Conservation (phyloP, 2,797 vertebrate genomes). For the Clarias fuscus region DNA sequence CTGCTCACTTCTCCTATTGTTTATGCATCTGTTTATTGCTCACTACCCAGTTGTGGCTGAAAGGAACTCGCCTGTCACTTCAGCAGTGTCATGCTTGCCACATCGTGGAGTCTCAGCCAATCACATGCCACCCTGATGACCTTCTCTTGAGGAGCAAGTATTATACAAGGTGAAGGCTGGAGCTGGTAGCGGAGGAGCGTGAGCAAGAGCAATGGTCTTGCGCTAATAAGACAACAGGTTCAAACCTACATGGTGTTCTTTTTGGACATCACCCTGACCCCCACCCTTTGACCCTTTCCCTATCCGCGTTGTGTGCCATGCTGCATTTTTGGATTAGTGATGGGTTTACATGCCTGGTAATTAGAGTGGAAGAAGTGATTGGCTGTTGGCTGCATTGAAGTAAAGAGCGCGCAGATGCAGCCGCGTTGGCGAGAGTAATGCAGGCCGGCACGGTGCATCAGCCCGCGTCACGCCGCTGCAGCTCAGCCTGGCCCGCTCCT, state of each 20-base stretch:
- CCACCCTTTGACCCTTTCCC: slow-evolving; percentile 34
- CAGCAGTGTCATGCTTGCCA: slow-evolving; percentile 70
- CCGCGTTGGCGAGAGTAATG: slow-evolving; percentile 81
- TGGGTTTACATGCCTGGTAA: slow-evolving; percentile 98
- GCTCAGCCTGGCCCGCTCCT: slow-evolving; percentile 81
- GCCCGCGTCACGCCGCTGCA: slow-evolving; percentile 82
- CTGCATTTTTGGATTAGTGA: neutral
- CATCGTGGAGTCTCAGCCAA: slow-evolving; percentile 63
- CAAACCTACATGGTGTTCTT: slow-evolving; percentile 32
- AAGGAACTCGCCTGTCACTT: slow-evolving; percentile 66
- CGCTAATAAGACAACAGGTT: neutral
- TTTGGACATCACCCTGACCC: slow-evolving; percentile 43
- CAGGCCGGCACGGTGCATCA: slow-evolving; percentile 83
- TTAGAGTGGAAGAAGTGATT: slow-evolving; percentile 99
- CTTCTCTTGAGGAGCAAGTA: slow-evolving; percentile 68
- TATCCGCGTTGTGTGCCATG: neutral
- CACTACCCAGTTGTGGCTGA: slow-evolving; percentile 61
- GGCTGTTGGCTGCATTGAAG: slow-evolving; percentile 92
- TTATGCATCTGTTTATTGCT: slow-evolving; percentile 79
- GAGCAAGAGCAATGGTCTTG: slow-evolving; percentile 23
- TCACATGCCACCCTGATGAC: slow-evolving; percentile 74
- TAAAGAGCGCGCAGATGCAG: slow-evolving; percentile 93
- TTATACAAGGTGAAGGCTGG: slow-evolving; percentile 78
- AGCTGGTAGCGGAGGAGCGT: slow-evolving; percentile 67
- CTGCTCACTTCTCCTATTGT: slow-evolving; percentile 76